Conservation (phyloP, 53 echinoderm and acorn worm genomes). For the Astropecten irregularis region DNA sequence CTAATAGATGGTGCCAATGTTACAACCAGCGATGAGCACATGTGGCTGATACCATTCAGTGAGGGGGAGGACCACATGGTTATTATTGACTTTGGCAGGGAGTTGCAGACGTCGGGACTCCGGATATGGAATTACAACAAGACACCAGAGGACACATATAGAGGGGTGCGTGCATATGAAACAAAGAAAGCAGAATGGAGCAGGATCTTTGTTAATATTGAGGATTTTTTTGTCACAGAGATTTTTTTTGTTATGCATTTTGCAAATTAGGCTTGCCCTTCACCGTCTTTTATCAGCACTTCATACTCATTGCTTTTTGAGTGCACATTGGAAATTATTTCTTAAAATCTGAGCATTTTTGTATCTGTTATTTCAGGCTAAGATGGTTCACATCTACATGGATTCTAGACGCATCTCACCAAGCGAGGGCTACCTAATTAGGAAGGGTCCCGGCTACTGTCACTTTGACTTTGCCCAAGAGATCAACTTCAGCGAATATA, state of each 20-base stretch:
- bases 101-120: slow-evolving; percentile 79
- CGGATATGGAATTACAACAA: slow-evolving; percentile 99
- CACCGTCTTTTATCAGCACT: too few species aligned
- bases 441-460: slow-evolving; percentile 90
- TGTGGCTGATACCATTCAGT: slow-evolving; percentile 96
- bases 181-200: neutral
- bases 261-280: too few species aligned
- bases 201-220: too few species aligned
- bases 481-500: slow-evolving; percentile 67
- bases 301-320: too few species aligned
- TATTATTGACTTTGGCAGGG: slow-evolving; percentile 70
- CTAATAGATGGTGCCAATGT: slow-evolving; percentile 83
- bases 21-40: slow-evolving; percentile 86
- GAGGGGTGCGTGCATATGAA: slow-evolving; percentile 79
- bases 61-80: slow-evolving; percentile 86
- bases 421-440: slow-evolving; percentile 82
- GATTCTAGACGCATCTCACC: slow-evolving; percentile 80
- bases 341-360: too few species aligned
- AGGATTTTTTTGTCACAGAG: too few species aligned
- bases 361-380: too few species aligned
- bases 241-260: too few species aligned
- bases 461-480: slow-evolving; percentile 96
- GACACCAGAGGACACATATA: slow-evolving; percentile 88
- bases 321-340: too few species aligned
- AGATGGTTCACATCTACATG: slow-evolving; percentile 84